phyloP scores from a whole-genome alignment of 2,888 invertebrate genomes.

The Furcula furcula region DNA sequence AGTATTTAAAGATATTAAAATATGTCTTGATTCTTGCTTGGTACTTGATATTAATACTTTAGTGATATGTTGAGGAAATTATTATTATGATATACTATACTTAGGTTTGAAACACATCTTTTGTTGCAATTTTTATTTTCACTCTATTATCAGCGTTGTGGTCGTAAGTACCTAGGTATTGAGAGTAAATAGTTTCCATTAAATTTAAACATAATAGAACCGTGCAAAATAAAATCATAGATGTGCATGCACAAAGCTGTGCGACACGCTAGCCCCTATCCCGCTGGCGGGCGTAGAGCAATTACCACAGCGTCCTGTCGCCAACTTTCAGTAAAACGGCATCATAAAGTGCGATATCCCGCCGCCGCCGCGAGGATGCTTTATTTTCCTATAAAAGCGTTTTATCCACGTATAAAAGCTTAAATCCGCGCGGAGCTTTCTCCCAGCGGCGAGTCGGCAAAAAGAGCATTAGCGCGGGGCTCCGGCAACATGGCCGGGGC shows the following conservation, averaged over 20 bases:
- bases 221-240: no score
- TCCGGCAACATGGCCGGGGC: conserved; percentile 70
- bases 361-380: conserved; percentile 78
- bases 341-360: conserved; percentile 78
- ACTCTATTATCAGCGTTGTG: no score
- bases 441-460: conserved; percentile 71
- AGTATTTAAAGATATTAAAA: no score
- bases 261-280: conserved; percentile 52
- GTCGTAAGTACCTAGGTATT: no score
- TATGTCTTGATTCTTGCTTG: no score
- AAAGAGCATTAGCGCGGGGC: conserved; percentile 73
- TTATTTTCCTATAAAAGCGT: conserved; percentile 81
- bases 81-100: no score
- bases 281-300: conserved; percentile 63
- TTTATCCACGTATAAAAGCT: conserved; percentile 81
- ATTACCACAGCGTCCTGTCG: conserved; percentile 69
- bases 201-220: no score
- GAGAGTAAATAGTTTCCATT: no score
- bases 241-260: conserved; percentile 24
- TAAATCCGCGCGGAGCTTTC: conserved; percentile 80
- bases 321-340: conserved; percentile 76
- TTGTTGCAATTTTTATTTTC: no score
- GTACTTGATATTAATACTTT: no score
- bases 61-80: no score
- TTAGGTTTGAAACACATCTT: no score